phyloP scores from a whole-genome alignment of 37 sponge, comb jelly and placozoan genomes.

The Spongia lamella region DNA sequence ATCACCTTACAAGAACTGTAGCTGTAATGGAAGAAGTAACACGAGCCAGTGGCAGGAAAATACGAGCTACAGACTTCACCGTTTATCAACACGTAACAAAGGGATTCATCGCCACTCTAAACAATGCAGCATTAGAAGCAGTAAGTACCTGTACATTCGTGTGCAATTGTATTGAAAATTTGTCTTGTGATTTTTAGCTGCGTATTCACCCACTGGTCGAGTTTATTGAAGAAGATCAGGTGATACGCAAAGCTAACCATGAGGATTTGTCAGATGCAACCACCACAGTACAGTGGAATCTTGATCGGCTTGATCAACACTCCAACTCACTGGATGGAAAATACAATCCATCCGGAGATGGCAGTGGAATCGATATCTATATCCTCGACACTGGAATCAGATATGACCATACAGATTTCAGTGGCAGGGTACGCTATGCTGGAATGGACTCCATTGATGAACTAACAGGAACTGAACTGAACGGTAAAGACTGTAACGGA shows the following conservation, averaged over 20 bases:
- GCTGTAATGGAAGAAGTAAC: constrained; percentile 39
- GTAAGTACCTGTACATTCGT: constrained; percentile 24
- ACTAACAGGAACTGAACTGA: constrained; percentile 41
- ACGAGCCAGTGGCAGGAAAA: constrained; percentile 15
- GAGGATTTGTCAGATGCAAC: background rate
- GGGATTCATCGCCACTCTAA: constrained; percentile 74
- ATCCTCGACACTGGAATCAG: constrained; percentile 77
- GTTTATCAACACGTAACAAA: constrained; percentile 33
- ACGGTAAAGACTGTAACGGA: constrained; percentile 69
- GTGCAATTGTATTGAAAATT: background rate
- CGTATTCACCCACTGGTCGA: constrained; percentile 45
- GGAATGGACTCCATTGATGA: constrained; percentile 73
- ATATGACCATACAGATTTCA: constrained; percentile 65
- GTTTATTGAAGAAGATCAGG: constrained; percentile 59
- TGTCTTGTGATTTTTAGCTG: constrained; percentile 29
- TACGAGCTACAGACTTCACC: constrained; percentile 50
- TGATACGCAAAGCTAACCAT: constrained; percentile 2
- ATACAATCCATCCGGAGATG: constrained; percentile 57
- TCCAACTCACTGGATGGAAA: constrained; percentile 22
- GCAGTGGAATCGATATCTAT: constrained; percentile 50
- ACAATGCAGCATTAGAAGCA: constrained; percentile 35
- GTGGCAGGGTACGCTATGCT: constrained; percentile 59
- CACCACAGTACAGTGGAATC: constrained; percentile 53
- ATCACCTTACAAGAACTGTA: constrained; percentile 41
- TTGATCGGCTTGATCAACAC: constrained; percentile 76